Evolutionary conservation across 2,797 vertebrate genomes (phyloP).

Genomic region (Enteromius radiatus): DNA sequence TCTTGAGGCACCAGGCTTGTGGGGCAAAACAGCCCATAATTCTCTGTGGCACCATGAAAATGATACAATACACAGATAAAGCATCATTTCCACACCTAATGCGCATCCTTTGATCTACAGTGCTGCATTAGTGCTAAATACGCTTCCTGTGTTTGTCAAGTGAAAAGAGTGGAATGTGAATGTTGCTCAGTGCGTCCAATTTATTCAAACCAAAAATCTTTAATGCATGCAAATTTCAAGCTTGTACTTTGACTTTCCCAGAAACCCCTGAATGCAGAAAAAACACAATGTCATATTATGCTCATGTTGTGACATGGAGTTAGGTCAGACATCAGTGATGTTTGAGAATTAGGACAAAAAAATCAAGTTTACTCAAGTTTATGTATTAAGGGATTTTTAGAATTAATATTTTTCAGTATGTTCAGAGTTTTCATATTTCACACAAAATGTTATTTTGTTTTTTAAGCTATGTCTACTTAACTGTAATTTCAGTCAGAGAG

Average conservation of each 20-base stretch:
- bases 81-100: conserved; percentile 8
- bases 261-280: not conserved
- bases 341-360: not conserved
- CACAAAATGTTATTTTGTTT: not conserved
- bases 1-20: conserved; percentile 14
- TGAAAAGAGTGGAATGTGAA: conserved; percentile 3
- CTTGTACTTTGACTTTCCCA: not conserved
- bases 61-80: conserved; percentile 7
- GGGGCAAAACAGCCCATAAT: not conserved
- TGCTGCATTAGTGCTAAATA: conserved; percentile 7
- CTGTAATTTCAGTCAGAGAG: not conserved
- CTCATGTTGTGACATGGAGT: not conserved
- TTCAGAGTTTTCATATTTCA: not conserved
- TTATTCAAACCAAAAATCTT: conserved; percentile 1
- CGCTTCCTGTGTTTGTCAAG: conserved; percentile 4
- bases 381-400: not conserved
- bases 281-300: not conserved
- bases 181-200: not conserved
- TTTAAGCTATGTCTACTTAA: not conserved
- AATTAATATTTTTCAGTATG: not conserved
- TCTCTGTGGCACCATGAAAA: conserved; percentile 11
- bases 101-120: not conserved
- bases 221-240: not conserved
- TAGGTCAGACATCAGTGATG: not conserved
- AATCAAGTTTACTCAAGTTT: not conserved